Evolutionary conservation across 37 sponge, comb jelly and placozoan genomes (phyloP).

Genomic region (Axinella damicornis): DNA sequence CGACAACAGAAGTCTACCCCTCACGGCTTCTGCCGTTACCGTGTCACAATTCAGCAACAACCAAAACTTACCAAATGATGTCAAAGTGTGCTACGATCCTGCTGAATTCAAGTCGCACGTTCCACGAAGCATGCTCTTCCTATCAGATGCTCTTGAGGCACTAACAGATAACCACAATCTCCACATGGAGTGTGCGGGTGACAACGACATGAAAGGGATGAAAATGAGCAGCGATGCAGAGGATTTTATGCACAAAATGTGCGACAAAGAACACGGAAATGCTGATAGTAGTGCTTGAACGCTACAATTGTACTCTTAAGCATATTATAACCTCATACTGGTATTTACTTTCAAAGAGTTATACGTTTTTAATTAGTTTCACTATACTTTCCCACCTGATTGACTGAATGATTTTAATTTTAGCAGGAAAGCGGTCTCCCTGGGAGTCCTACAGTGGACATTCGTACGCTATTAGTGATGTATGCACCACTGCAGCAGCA

Average conservation of each 20-base stretch:
- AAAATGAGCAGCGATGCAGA: not conserved
- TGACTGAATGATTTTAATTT: too few relatives aligned
- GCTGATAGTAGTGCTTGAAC: too few relatives aligned
- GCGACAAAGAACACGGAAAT: too few relatives aligned
- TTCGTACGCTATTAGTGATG: too few relatives aligned
- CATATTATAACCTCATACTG: too few relatives aligned
- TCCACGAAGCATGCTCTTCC: conserved; percentile 22
- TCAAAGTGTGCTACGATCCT: conserved; percentile 50
- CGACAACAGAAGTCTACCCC: conserved; percentile 37
- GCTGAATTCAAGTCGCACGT: conserved; percentile 47
- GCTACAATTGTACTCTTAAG: too few relatives aligned
- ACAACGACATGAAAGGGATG: not conserved
- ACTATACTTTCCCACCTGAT: too few relatives aligned
- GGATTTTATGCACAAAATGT: conserved; percentile 7
- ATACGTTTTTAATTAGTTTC: too few relatives aligned
- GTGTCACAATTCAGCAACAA: conserved; percentile 53
- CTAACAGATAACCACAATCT: not conserved
- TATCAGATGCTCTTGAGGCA: conserved; percentile 9
- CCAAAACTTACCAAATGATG: conserved; percentile 45
- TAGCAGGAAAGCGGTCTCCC: too few relatives aligned
- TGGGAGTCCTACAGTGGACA: too few relatives aligned
- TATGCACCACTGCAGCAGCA: too few relatives aligned
- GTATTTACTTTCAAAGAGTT: too few relatives aligned
- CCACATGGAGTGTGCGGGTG: conserved; percentile 2
- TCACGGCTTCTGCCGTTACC: conserved; percentile 4